Percentiles rank a stretch among this genome's conserved stretches.
Evolutionary conservation across 23 tunicate species (phyloP).

Genomic region (Ciona savignyi): DNA sequence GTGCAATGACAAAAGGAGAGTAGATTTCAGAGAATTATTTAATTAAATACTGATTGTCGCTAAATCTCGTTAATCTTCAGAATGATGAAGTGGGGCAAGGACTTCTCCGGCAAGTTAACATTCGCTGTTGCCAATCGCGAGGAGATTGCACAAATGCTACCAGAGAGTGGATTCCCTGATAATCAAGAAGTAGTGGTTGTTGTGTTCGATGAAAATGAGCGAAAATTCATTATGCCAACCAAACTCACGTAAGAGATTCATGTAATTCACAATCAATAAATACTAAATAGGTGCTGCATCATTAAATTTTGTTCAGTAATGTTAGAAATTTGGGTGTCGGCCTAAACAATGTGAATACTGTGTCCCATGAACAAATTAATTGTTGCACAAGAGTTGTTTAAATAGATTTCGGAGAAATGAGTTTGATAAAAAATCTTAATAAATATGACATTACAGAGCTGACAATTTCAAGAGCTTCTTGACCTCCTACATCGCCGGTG

Average conservation of each 20-base stretch:
- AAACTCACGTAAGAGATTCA: too few species aligned
- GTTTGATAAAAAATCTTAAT: neutral
- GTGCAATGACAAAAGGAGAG: too few species aligned
- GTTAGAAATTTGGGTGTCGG: too few species aligned
- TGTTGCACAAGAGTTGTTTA: too few species aligned
- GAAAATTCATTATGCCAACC: slow-evolving; percentile 88
- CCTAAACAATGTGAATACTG: neutral
- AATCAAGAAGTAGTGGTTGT: slow-evolving; percentile 62
- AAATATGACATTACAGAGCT: slow-evolving; percentile 33
- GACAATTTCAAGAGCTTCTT: slow-evolving; percentile 58
- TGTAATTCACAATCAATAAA: too few species aligned
- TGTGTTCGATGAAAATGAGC: slow-evolving; percentile 48
- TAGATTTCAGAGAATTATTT: too few species aligned
- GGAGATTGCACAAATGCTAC: slow-evolving; percentile 38
- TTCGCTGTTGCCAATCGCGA: slow-evolving; percentile 56
- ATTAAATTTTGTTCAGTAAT: too few species aligned
- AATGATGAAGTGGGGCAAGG: slow-evolving; percentile 84
- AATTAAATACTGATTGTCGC: too few species aligned
- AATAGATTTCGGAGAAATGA: too few species aligned
- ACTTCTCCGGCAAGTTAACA: slow-evolving; percentile 31
- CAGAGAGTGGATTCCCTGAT: slow-evolving; percentile 42
- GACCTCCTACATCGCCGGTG: slow-evolving; percentile 40
- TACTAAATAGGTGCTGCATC: too few species aligned
- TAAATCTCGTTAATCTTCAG: slow-evolving; percentile 41
- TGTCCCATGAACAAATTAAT: neutral